Evolutionary conservation across 2,113 vertebrate species (phyloP).

Genomic region (Actinemys pallida): DNA sequence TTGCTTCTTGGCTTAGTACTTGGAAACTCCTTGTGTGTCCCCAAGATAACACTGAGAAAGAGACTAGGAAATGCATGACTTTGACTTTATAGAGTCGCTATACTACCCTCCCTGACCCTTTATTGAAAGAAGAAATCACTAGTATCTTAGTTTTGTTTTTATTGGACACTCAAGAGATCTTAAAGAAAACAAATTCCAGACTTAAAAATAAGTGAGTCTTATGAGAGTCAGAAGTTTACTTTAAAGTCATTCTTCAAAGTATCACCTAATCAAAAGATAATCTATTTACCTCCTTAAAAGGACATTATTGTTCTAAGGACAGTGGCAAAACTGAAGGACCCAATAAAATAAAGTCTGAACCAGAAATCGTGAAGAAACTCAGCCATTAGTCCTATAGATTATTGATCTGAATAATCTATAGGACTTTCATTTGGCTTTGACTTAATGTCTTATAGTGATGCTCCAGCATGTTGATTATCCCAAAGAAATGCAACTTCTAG

Average conservation of each 20-base stretch:
- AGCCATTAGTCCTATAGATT: not conserved
- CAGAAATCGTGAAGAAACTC: not conserved
- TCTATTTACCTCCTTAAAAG: not conserved
- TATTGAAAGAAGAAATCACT: slow-evolving; percentile 8
- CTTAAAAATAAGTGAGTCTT: not conserved
- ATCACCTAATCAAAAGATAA: not conserved
- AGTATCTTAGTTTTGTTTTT: not conserved
- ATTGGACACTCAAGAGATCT: not conserved
- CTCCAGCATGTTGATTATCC: not conserved
- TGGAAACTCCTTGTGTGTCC: not conserved
- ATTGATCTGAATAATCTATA: not conserved
- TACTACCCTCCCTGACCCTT: not conserved
- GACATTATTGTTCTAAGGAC: not conserved
- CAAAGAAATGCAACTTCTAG: not conserved
- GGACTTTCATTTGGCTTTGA: not conserved
- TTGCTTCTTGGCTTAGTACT: not conserved
- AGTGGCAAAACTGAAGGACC: not conserved
- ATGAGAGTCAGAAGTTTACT: no score
- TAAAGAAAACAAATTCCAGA: not conserved
- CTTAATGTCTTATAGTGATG: not conserved
- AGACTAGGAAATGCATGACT: not conserved
- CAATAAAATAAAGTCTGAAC: not conserved
- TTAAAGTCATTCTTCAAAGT: not conserved
- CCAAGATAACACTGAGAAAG: not conserved
- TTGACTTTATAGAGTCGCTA: not conserved